Evolutionary conservation across 2,797 vertebrate genomes (phyloP).

Genomic region (Neopelma chrysocephalum): DNA sequence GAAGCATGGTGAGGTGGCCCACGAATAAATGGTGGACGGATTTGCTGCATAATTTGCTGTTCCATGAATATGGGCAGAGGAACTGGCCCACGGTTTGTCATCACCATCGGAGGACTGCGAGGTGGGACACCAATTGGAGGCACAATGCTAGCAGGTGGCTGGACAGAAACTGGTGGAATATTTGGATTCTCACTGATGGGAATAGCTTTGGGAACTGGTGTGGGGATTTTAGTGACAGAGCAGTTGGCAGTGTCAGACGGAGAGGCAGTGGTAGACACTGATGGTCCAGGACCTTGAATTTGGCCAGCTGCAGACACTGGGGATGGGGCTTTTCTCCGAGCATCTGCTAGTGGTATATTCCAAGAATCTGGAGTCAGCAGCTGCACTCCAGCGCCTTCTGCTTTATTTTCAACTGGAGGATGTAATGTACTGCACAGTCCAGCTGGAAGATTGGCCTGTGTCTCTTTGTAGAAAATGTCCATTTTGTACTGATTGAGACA

Average conservation of each 20-base stretch:
- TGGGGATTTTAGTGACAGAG: constrained; percentile 92
- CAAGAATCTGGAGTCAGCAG: constrained; percentile 99
- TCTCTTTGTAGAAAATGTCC: constrained; percentile 99
- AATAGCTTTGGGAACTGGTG: constrained; percentile 88
- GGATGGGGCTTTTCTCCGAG: constrained; percentile 92
- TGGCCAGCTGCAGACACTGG: constrained; percentile 84
- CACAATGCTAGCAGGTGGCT: constrained; percentile 83
- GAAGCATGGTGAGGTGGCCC: constrained; percentile 85
- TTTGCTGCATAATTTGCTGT: constrained; percentile 98
- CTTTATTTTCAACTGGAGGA: constrained; percentile 87
- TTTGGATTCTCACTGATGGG: constrained; percentile 88
- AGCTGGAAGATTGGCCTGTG: constrained; percentile 95
- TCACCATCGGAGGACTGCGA: constrained; percentile 96
- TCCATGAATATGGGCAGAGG: constrained; percentile 98
- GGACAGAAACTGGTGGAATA: constrained; percentile 82
- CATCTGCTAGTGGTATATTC: constrained; percentile 92
- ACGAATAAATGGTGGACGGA: constrained; percentile 91
- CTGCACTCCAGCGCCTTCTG: constrained; percentile 90
- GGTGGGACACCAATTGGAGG: constrained; percentile 88
- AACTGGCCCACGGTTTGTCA: constrained; percentile 96
- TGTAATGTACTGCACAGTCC: constrained; percentile 92
- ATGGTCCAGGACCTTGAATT: constrained; percentile 84
- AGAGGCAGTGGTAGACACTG: constrained; percentile 86
- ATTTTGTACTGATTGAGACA: constrained; percentile 99
- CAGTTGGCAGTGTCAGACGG: constrained; percentile 89